Conservation (phyloP, 2,888 invertebrate genomes). For the Hermaeophaga mercurialis region DNA sequence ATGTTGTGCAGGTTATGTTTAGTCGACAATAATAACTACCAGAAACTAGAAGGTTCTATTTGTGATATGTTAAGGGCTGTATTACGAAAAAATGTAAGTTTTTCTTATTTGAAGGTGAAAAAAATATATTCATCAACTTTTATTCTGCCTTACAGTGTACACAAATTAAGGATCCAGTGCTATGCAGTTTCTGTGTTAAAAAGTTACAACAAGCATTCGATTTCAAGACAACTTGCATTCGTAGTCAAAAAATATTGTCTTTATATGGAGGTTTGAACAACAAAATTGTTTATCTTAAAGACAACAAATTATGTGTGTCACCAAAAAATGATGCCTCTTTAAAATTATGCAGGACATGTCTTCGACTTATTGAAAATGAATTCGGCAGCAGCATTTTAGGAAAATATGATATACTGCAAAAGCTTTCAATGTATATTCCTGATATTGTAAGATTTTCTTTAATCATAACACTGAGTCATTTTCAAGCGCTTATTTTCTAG, state of each 20-base stretch:
- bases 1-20: constrained; percentile 33
- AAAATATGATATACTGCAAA: constrained; percentile 17
- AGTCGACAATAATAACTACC: constrained; percentile 18
- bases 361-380: constrained; percentile 15
- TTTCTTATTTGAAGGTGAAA: not conserved
- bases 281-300: constrained; percentile 15
- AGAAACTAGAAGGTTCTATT: constrained; percentile 26
- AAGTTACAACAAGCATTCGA: constrained; percentile 26
- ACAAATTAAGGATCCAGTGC: constrained; percentile 18
- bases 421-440: constrained; percentile 23
- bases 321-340: constrained; percentile 12
- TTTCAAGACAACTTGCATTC: constrained; percentile 22
- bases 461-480: too few relatives aligned
- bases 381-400: constrained; percentile 16
- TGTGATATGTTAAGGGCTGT: constrained; percentile 27
- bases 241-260: constrained; percentile 22
- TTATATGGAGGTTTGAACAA: constrained; percentile 14
- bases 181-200: constrained; percentile 18
- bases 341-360: constrained; percentile 25
- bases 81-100: constrained; percentile 26
- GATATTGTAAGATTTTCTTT: constrained; percentile 30
- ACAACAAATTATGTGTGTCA: constrained; percentile 18
- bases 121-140: not conserved
- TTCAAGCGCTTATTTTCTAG: constrained; percentile 15
- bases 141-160: constrained; percentile 18